Conservation (phyloP, 2,113 vertebrate genomes). For the Corapipo altera region DNA sequence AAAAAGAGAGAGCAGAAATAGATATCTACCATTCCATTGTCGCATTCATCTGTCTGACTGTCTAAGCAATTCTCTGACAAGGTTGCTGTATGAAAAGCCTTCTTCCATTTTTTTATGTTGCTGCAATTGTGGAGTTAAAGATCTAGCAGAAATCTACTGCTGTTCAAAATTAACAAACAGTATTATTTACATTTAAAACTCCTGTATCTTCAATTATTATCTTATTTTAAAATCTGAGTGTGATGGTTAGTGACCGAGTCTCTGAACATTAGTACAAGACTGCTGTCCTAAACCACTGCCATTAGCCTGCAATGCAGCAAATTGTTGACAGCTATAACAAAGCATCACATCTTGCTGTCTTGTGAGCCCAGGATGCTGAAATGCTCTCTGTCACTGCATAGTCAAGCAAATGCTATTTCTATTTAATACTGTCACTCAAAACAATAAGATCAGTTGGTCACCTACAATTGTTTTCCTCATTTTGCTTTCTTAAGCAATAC, state of each 20-base stretch:
- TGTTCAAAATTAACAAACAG: conserved; percentile 14
- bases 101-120: neutral
- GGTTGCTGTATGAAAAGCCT: conserved; percentile 1
- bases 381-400: neutral
- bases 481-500: neutral
- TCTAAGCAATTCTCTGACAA: neutral
- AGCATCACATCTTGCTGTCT: conserved; percentile 26
- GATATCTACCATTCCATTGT: neutral
- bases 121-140: neutral
- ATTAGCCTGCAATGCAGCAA: conserved; percentile 62
- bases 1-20: neutral
- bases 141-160: neutral
- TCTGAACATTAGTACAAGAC: conserved; percentile 16
- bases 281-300: conserved; percentile 20
- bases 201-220: conserved; percentile 20
- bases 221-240: neutral
- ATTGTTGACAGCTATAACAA: conserved; percentile 61
- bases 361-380: conserved; percentile 21
- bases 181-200: conserved; percentile 20
- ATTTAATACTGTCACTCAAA: neutral
- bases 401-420: neutral
- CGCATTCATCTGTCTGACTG: neutral
- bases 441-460: neutral
- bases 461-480: neutral
- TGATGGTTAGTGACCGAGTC: conserved; percentile 4